Evolutionary conservation across 2,797 vertebrate species (phyloP).

Genomic region (Mallotus villosus): DNA sequence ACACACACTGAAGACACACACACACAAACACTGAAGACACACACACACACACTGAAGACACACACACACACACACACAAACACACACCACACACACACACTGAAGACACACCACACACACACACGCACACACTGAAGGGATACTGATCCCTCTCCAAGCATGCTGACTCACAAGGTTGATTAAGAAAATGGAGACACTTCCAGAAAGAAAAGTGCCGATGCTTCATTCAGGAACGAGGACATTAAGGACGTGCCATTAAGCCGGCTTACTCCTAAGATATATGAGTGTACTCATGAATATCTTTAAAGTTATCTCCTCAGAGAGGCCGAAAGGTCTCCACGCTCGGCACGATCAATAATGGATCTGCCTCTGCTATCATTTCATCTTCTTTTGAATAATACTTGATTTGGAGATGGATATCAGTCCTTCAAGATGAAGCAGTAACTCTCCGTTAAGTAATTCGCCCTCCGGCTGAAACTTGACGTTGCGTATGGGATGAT

Average conservation of each 20-base stretch:
- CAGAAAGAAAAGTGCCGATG: conserved; percentile 47
- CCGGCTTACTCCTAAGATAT: conserved; percentile 44
- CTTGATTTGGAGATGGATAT: conserved; percentile 63
- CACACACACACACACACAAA: conserved; percentile 9
- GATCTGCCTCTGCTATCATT: conserved; percentile 40
- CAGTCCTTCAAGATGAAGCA: conserved; percentile 52
- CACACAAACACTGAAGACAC: conserved; percentile 3
- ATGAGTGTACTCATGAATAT: conserved; percentile 48
- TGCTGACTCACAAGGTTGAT: conserved; percentile 54
- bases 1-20: conserved; percentile 5
- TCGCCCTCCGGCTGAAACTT: conserved; percentile 40
- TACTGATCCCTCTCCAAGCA: conserved; percentile 1
- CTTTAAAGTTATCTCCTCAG: conserved; percentile 13
- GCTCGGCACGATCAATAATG: conserved; percentile 36
- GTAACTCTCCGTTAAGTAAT: conserved; percentile 33
- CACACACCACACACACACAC: conserved; percentile 7
- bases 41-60: background rate
- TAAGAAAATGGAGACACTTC: conserved; percentile 52
- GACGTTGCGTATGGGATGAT: conserved; percentile 31
- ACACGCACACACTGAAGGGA: background rate
- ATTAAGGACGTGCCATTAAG: conserved; percentile 53
- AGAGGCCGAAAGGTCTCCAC: conserved; percentile 31
- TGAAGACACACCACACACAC: conserved; percentile 3
- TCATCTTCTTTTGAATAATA: conserved; percentile 45
- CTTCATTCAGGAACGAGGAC: conserved; percentile 48